Evolutionary conservation across 2,888 invertebrate genomes (phyloP).

Genomic region (Torymus auratus): DNA sequence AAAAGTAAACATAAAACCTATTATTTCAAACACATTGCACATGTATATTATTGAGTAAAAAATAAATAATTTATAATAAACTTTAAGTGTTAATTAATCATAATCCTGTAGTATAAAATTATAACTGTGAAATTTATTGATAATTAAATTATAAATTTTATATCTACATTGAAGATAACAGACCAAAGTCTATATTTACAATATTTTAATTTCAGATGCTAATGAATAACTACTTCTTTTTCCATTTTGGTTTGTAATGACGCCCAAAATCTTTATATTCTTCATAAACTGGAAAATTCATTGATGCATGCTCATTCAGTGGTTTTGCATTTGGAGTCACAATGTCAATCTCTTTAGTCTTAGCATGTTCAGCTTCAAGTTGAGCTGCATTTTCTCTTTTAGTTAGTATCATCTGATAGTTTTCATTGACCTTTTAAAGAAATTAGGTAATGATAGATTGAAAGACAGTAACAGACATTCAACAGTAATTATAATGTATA

Average conservation of each 20-base stretch:
- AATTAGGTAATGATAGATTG: not conserved
- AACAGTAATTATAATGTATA: not conserved
- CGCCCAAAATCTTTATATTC: slow-evolving; percentile 79
- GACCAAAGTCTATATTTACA: not conserved
- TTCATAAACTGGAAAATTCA: slow-evolving; percentile 77
- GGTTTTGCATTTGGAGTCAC: slow-evolving; percentile 39
- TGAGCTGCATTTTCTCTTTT: slow-evolving; percentile 87
- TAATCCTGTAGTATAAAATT: not conserved
- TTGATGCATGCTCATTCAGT: slow-evolving; percentile 60
- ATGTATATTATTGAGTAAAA: slow-evolving; percentile 3
- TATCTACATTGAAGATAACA: not conserved
- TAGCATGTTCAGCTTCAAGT: slow-evolving; percentile 81
- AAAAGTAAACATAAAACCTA: not conserved
- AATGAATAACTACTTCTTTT: no score
- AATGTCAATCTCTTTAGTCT: slow-evolving; percentile 70
- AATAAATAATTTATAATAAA: slow-evolving; percentile 12
- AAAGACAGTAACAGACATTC: not conserved
- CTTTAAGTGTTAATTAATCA: no score
- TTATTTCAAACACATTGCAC: slow-evolving; percentile 13
- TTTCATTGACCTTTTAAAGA: slow-evolving; percentile 76
- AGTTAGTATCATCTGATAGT: slow-evolving; percentile 83
- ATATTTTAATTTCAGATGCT: no score
- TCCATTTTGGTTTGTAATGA: slow-evolving; percentile 55
- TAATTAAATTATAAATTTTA: slow-evolving; percentile 2
- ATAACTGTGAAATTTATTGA: no score